Base-by-base conservation (phyloP, 2,113 vertebrate species). In the Tursiops truncatus region DNA sequence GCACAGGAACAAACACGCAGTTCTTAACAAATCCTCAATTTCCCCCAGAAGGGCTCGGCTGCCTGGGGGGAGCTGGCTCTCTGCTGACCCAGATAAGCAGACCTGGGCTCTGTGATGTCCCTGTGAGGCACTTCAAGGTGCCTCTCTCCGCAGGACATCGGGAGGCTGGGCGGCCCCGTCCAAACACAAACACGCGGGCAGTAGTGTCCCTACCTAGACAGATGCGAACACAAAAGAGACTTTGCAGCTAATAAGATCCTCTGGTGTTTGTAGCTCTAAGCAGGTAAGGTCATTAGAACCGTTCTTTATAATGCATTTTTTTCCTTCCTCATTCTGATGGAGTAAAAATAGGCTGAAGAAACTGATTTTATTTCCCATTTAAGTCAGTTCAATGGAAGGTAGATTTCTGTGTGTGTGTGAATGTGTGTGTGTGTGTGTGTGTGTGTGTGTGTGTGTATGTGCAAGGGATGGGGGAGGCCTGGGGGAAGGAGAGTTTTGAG, bases 281-380 rank as follows among this genome's bases (percentile, higher is more conserved):
- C 97, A 97, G 98, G 98, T 98, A 98, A 98, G 98, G 98, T 97
- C 98, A 98, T 98, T 98, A 98, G 98, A 98, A 98, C 96, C n/a
- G 87, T 92, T 97, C 96, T 97, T 94, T 95, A 96, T 38, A 86
- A 95, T 71, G 68, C 62, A 21, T 89, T 71, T 73, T 89, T 82
- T 25, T 20, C 20, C 33, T 65, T 71, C 94, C 77, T 71, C 56
- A 12, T 96, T 93, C 92, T 83, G 92, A 93, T 92, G 95, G 86
- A 89, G 87, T 71, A 36, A 96, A 98, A 97, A 89, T 96, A 98
- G 98, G 97, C 98, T 96, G 98, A 88, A 97, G 98, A 98, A 98
- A 97, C 97, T 97, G 93, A 91, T 93, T 91, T 98, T 97, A 97
- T 97, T 98, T 98, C 56, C 94, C 94, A 98, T 98, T 98, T 98